Evolutionary conservation across 2,797 vertebrate genomes (phyloP).

Genomic region (Leucoraja ocellata): DNA sequence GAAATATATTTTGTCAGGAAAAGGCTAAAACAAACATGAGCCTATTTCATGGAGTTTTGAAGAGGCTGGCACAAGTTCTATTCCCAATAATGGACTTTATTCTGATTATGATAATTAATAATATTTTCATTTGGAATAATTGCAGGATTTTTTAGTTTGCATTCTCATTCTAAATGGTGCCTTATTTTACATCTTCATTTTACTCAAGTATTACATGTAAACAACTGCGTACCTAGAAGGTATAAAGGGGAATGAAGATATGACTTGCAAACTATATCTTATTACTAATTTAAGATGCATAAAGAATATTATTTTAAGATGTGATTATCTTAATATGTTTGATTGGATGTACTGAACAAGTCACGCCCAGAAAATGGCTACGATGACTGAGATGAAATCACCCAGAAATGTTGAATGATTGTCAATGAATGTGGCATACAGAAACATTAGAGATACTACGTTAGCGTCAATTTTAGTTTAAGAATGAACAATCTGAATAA

Average conservation of each 20-base stretch:
- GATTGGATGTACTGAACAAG: too few relatives aligned
- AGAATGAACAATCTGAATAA: too few relatives aligned
- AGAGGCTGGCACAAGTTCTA: neutral
- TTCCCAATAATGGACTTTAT: neutral
- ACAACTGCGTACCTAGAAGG: neutral
- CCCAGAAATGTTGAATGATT: too few relatives aligned
- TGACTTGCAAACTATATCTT: neutral
- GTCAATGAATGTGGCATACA: too few relatives aligned
- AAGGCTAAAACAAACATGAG: neutral
- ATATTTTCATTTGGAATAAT: neutral
- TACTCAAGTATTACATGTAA: neutral
- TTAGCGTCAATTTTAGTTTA: too few relatives aligned
- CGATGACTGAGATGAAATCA: too few relatives aligned
- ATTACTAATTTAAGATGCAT: neutral
- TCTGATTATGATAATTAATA: neutral
- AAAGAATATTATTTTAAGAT: neutral
- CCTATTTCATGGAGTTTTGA: neutral
- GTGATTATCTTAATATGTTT: neutral
- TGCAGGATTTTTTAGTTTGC: neutral
- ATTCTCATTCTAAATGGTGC: neutral
- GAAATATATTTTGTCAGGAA: neutral
- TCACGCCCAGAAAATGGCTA: too few relatives aligned
- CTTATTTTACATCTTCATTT: neutral
- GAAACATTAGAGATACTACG: too few relatives aligned
- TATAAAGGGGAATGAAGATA: neutral